phyloP scores from a whole-genome alignment of 2,888 invertebrate genomes.

The Lepeophtheirus nordmannii region DNA sequence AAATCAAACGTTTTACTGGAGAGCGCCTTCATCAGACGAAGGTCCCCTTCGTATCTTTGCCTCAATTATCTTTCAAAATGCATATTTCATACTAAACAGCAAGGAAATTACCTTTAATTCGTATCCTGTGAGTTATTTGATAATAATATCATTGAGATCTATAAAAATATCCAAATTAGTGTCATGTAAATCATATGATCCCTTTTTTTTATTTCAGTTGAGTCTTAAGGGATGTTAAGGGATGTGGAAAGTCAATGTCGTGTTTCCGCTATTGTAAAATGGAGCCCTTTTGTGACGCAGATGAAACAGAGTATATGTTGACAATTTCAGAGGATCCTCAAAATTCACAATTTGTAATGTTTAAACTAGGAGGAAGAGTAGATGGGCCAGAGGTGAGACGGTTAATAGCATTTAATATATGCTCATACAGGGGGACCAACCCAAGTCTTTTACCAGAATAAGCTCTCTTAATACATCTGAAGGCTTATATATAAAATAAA shows the following conservation, averaged over 20 bases:
- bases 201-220: not conserved
- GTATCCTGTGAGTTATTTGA: not conserved
- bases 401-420: not conserved
- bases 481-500: too few relatives aligned
- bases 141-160: too few relatives aligned
- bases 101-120: not conserved
- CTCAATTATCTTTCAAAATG: not conserved
- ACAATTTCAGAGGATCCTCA: not conserved
- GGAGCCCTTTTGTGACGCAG: not conserved
- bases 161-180: too few relatives aligned
- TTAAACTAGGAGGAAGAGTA: slow-evolving; percentile 7
- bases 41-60: not conserved
- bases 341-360: not conserved
- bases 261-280: slow-evolving; percentile 3
- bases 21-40: not conserved
- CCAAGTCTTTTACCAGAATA: too few relatives aligned
- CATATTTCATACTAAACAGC: not conserved
- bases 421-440: too few relatives aligned
- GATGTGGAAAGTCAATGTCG: slow-evolving; percentile 1
- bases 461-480: too few relatives aligned
- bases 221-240: slow-evolving; percentile 4
- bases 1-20: not conserved
- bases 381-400: not conserved
- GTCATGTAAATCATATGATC: too few relatives aligned
- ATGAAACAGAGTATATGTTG: slow-evolving; percentile 2